Evolutionary conservation across 2,888 invertebrate species (phyloP).

Genomic region (Prenolepis imparis): DNA sequence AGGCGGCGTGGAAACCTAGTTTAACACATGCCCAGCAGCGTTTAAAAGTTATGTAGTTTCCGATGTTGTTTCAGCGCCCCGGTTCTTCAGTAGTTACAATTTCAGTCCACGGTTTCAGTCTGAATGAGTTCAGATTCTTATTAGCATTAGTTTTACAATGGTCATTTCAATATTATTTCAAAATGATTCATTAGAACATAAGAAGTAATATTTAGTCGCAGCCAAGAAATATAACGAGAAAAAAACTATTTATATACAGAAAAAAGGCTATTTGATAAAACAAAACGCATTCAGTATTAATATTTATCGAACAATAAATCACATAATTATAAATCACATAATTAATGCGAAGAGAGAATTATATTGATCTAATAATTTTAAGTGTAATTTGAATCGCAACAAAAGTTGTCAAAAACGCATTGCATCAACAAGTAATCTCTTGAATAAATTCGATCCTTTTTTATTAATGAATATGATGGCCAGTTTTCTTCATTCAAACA

Average conservation of each 20-base stretch:
- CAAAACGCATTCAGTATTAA: neutral
- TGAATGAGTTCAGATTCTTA: slow-evolving; percentile 23
- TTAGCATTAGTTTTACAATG: neutral
- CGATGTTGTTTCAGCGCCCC: slow-evolving; percentile 20
- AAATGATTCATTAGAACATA: neutral
- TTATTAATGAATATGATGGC: neutral
- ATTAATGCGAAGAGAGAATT: neutral
- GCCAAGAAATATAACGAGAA: neutral
- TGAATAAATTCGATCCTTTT: neutral
- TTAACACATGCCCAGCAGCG: slow-evolving; percentile 54
- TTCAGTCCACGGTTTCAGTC: neutral
- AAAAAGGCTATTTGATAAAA: neutral
- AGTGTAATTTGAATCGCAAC: neutral
- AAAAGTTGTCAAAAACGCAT: neutral
- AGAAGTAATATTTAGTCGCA: neutral
- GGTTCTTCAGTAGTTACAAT: slow-evolving; percentile 37
- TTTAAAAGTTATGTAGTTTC: slow-evolving; percentile 50
- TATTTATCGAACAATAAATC: neutral
- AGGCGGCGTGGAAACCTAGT: slow-evolving; percentile 40
- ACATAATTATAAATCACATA: neutral
- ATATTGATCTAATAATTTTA: neutral
- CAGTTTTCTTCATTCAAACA: neutral
- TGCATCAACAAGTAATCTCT: neutral
- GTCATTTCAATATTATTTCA: neutral
- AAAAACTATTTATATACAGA: neutral